phyloP scores from a whole-genome alignment of 1,140 invertebrate species.

The Drosophila erecta region DNA sequence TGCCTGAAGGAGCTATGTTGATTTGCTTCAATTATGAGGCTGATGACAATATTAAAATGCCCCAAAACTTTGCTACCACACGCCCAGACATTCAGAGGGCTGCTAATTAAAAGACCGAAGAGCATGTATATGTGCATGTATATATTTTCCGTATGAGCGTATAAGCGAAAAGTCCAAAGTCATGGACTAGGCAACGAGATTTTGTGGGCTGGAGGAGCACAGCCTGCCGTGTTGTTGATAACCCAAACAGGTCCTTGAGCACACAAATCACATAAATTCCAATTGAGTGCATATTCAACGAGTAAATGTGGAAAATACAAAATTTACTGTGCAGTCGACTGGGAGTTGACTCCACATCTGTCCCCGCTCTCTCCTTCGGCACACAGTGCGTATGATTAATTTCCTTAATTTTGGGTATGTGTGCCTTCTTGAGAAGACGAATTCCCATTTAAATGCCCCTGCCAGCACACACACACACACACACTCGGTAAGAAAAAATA shows the following conservation, averaged over 20 bases:
- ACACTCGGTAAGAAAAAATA: not conserved
- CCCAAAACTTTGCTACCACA: conserved; percentile 49
- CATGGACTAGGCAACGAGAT: conserved; percentile 38
- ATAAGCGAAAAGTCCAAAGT: conserved; percentile 76
- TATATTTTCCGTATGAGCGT: conserved; percentile 31
- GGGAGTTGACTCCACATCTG: conserved; percentile 12
- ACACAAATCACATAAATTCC: conserved; percentile 84
- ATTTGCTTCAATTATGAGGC: conserved; percentile 77
- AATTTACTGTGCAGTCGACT: conserved; percentile 75
- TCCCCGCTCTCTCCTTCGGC: not conserved
- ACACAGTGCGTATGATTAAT: conserved; percentile 78
- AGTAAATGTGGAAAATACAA: conserved; percentile 70
- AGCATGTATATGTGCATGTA: conserved; percentile 10
- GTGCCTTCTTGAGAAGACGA: conserved; percentile 15
- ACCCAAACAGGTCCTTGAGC: conserved; percentile 79
- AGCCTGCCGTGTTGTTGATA: conserved; percentile 78
- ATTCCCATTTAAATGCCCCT: conserved; percentile 45
- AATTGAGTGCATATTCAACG: conserved; percentile 83
- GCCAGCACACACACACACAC: conserved; percentile 4
- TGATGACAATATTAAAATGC: conserved; percentile 77
- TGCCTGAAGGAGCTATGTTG: conserved; percentile 39
- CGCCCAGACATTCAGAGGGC: conserved; percentile 20
- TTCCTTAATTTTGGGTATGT: conserved; percentile 50
- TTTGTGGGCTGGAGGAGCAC: conserved; percentile 9
- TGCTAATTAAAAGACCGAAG: conserved; percentile 76